Evolutionary conservation across 2,797 vertebrate genomes (phyloP).

Genomic region (Acridotheres tristis): DNA sequence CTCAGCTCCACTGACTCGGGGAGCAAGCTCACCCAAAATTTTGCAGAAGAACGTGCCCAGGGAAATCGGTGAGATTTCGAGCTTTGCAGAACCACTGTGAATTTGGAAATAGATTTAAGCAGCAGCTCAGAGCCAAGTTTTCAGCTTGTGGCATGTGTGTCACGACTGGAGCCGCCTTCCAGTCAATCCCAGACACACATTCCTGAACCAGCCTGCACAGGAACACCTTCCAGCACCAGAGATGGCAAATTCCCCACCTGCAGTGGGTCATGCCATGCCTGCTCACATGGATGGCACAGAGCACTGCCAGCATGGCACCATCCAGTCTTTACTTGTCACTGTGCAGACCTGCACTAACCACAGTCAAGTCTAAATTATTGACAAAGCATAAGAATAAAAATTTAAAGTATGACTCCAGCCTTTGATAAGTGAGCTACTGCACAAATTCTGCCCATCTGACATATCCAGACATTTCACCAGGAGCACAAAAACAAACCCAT

Average conservation of each 20-base stretch:
- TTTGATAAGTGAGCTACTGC: not conserved
- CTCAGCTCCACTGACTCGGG: not conserved
- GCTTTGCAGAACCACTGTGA: not conserved
- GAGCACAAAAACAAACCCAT: not conserved
- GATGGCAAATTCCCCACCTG: accelerated
- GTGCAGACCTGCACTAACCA: not conserved
- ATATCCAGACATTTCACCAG: not conserved
- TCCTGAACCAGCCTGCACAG: not conserved
- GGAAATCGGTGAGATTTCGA: not conserved
- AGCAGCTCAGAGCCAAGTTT: not conserved
- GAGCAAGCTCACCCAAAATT: not conserved
- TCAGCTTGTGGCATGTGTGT: not conserved
- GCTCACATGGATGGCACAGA: not conserved
- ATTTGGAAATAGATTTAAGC: not conserved
- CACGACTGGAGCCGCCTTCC: not conserved
- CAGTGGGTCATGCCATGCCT: accelerated
- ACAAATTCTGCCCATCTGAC: not conserved
- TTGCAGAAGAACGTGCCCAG: not conserved
- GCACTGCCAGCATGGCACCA: not conserved
- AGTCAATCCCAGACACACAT: not conserved
- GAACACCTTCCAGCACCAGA: not conserved
- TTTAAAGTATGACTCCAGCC: not conserved
- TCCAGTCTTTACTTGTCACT: not conserved
- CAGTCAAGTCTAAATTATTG: not conserved
- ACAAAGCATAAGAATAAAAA: not conserved